Evolutionary conservation across 1,140 invertebrate species (phyloP).

Genomic region (Sycophaga agraensis): DNA sequence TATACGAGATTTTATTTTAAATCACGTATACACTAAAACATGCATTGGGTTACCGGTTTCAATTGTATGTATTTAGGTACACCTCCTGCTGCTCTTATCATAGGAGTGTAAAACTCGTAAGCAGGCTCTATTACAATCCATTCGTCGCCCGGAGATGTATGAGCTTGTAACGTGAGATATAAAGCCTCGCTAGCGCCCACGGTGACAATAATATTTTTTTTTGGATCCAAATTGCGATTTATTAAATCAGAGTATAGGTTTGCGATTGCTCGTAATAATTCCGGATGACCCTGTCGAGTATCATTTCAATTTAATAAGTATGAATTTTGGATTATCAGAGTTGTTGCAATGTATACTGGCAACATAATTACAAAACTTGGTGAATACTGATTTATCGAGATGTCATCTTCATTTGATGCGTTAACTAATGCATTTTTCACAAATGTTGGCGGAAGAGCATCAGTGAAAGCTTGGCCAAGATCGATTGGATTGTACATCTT

Average conservation of each 20-base stretch:
- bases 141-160: conserved; percentile 82
- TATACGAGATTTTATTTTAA: neutral
- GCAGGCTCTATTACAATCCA: conserved; percentile 65
- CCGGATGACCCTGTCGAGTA: neutral
- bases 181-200: conserved; percentile 88
- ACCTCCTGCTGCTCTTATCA: conserved; percentile 80
- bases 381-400: conserved; percentile 87
- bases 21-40: neutral
- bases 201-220: neutral
- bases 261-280: neutral
- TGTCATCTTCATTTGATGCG: conserved; percentile 69
- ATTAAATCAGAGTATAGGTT: neutral
- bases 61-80: conserved; percentile 85
- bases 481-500: conserved; percentile 73
- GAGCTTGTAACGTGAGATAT: conserved; percentile 81
- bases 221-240: neutral
- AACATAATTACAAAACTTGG: conserved; percentile 74
- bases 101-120: conserved; percentile 96
- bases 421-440: conserved; percentile 77
- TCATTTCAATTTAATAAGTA: too few relatives aligned
- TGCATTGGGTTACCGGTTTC: conserved; percentile 64
- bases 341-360: too few relatives aligned
- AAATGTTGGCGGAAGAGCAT: conserved; percentile 85
- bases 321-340: too few relatives aligned
- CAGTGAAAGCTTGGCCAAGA: conserved; percentile 96